Evolutionary conservation across 2,797 vertebrate genomes (phyloP), one percentile per base, ranked within the genome.

Genomic region (Cryptoprocta ferox): DNA sequence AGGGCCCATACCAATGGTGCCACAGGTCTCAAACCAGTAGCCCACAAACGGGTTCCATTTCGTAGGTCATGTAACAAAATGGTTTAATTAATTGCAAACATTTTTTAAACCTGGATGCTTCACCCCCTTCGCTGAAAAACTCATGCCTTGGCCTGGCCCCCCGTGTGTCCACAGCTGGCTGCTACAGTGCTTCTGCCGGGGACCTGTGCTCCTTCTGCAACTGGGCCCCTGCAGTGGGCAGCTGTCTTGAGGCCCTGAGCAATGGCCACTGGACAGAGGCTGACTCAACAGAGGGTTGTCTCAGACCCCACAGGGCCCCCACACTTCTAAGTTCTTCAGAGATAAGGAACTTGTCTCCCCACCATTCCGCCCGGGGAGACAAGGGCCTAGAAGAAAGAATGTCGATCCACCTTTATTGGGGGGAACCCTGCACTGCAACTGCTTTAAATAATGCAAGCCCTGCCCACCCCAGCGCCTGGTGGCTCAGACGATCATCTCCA

Each of bases 401-500:
- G 61, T 78, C 70, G 71, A 96, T 79, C 70, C 90, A 81, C 15
- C 21, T 97, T 97, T 97, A 97, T 96, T 97, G 79, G 78, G 56
- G 48, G 48, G n/a, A 42, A 50, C 73, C 56, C 68, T 61, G 63
- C 30, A 50, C 89, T 70, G 30, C 26, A 24, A 14, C 76, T 70
- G 37, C 80, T 80, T 87, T 94, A 86, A 94, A 63, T 89, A 94
- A 73, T 4, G 45, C 35, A 24, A 18, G 28, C 35, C 93, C 13
- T 8, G 37, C 12, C 84, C 42, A 19, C 37, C 79, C 65, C 6
- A 2, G 28, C 11, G 37, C 32, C 26, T 5, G 3, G 14, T 0
- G 2, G 93, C 98, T 99, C 97, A 99, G 98, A 99, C 99, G 93
- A 99, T 99, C 99, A 99, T 99, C 98, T 99, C 99, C 98, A 99